These are phyloP conservation scores for Aporrectodea caliginosa DNA, from an alignment of 1,140 invertebrate genomes.

Conservation along the genomic window DNA sequence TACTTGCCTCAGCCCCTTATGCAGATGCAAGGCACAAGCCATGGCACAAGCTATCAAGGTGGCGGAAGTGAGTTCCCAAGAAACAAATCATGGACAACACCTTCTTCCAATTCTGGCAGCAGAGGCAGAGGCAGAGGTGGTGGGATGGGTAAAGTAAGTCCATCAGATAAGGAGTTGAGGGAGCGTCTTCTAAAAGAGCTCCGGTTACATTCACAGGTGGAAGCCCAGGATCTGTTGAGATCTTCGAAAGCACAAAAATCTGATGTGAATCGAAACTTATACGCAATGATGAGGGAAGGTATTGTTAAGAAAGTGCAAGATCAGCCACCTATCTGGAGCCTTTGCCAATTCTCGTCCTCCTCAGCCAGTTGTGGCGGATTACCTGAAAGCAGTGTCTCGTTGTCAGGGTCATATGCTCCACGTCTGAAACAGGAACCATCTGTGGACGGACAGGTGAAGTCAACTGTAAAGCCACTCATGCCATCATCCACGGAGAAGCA, in stretches of 20 bases:
- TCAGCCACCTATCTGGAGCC: neutral
- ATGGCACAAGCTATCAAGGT: neutral
- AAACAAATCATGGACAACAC: neutral
- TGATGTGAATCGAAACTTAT: neutral
- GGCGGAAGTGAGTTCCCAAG: neutral
- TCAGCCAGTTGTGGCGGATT: neutral
- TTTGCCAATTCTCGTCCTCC: neutral
- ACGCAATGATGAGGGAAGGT: neutral
- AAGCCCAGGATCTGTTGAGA: neutral
- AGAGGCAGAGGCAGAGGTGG: too few relatives aligned
- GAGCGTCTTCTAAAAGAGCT: neutral
- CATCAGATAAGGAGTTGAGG: neutral
- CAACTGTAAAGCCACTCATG: neutral
- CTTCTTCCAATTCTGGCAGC: too few relatives aligned
- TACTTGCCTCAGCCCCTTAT: too few relatives aligned
- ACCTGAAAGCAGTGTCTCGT: neutral
- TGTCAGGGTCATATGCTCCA: neutral
- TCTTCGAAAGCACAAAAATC: neutral
- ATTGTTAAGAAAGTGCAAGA: neutral
- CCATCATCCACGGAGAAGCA: neutral
- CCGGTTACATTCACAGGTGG: neutral
- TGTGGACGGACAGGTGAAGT: neutral
- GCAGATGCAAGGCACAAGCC: neutral
- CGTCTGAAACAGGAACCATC: neutral
- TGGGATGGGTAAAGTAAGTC: neutral